Base-by-base conservation (phyloP, 2,797 vertebrate species). In the Clarias pachynema region DNA sequence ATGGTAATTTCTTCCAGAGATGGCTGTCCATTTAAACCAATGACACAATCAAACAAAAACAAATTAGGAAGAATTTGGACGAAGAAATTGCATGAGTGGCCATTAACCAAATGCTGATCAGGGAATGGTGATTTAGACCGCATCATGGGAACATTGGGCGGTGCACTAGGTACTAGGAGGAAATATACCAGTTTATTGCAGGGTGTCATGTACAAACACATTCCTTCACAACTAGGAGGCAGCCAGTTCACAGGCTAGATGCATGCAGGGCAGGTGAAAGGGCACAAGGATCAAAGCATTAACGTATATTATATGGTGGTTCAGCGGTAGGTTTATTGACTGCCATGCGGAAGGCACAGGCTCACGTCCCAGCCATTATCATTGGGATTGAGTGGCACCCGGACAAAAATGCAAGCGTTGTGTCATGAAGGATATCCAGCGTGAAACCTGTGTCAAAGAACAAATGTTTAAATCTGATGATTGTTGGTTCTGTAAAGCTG, bases 1-100 rank as follows among this genome's bases (percentile, higher is more conserved):
- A 86, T 40, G 34, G 59, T 79, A 77, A 86, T 79, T 79, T 29
- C 37, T 63, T 63, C 37, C n/a, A 7, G 24, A 60, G 79, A 62
- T 73, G 66, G 62, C 34, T 79, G 40, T 78, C 74, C 15, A 16
- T 49, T 31, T 57, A 59, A 80, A 53, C 57, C 68, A 60, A 60
- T 69, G 63, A 22, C 29, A n/a, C 22, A 44, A 24, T 37, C n/a
- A 37, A 5, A 20, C 5, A 65, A 80, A 49, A 80, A 44, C 16
- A 53, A 53, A 66, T 53, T 53, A 65, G 37, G n/a, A 49, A 49
- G 34, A 65, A 66, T 65, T 66, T 66, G 37, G 37, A 65, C 4
- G 4, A 31, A 31, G n/a, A 29, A 78, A 78, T 24, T n/a, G 1
- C 8, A 40, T 9, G 34, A 62, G 57, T 16, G 2, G 14, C 24